Evolutionary conservation across 1,140 invertebrate genomes (phyloP).

Genomic region (Calephelis nemesis): DNA sequence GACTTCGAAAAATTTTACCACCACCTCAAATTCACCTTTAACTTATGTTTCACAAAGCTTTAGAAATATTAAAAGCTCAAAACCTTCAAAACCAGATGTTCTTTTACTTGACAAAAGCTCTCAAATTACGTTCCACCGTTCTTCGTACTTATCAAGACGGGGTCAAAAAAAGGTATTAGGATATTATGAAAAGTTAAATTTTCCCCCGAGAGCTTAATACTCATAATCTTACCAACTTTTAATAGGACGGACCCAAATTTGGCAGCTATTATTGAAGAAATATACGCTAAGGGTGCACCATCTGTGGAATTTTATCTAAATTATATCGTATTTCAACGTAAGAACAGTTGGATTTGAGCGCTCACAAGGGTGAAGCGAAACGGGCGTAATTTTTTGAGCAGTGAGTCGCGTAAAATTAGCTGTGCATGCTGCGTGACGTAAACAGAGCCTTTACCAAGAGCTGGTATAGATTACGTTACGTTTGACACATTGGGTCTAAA

Average conservation of each 20-base stretch:
- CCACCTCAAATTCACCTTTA: background rate
- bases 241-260: constrained; percentile 69
- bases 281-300: constrained; percentile 46
- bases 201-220: constrained; percentile 59
- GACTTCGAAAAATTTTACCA: no score
- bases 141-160: constrained; percentile 8
- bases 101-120: constrained; percentile 10
- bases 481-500: no score
- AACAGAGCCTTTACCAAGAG: no score
- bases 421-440: no score
- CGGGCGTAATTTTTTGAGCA: no score
- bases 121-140: constrained; percentile 14
- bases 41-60: background rate
- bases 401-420: no score
- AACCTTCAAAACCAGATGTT: constrained; percentile 8
- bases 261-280: constrained; percentile 67
- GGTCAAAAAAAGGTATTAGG: constrained; percentile 46
- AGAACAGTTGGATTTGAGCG: constrained; percentile 16
- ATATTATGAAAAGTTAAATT: constrained; percentile 63
- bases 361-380: background rate
- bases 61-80: constrained; percentile 4
- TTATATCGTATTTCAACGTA: constrained; percentile 12
- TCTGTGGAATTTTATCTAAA: constrained; percentile 40
- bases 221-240: constrained; percentile 74
- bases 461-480: no score